phyloP scores from a whole-genome alignment of 2,888 invertebrate genomes.

The Belgica antarctica region DNA sequence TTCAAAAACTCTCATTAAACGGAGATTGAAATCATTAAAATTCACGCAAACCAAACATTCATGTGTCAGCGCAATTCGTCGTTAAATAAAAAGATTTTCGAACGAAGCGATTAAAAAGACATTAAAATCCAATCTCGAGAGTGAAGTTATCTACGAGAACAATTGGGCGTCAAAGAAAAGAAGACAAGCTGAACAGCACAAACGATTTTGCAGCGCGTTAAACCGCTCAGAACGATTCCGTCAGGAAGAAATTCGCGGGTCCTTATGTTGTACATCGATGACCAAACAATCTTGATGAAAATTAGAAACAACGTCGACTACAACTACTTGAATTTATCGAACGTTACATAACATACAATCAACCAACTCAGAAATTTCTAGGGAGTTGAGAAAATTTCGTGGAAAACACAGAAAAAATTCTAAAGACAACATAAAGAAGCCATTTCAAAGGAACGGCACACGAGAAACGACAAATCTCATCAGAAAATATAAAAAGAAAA shows the following conservation, averaged over 20 bases:
- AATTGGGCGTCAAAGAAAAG: neutral
- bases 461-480: neutral
- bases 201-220: no score
- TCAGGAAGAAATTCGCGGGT: neutral
- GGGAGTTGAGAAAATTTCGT: neutral
- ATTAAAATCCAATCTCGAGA: neutral
- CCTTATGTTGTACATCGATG: conserved; percentile 37
- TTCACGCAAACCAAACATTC: neutral
- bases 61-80: neutral
- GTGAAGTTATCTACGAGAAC: neutral
- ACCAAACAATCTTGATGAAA: conserved; percentile 33
- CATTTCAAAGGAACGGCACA: neutral
- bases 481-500: neutral
- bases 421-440: neutral
- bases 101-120: conserved; percentile 3
- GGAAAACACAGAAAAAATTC: neutral
- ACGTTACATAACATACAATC: conserved; percentile 40
- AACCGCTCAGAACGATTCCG: neutral
- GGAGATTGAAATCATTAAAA: conserved; percentile 3
- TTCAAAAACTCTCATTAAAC: no score
- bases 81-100: neutral
- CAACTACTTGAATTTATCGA: conserved; percentile 34
- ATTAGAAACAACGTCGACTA: conserved; percentile 37
- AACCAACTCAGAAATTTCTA: neutral
- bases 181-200: neutral